Evolutionary conservation across 2,113 vertebrate genomes (phyloP), one percentile per base, ranked within the genome.

Genomic region (Prinia subflava): DNA sequence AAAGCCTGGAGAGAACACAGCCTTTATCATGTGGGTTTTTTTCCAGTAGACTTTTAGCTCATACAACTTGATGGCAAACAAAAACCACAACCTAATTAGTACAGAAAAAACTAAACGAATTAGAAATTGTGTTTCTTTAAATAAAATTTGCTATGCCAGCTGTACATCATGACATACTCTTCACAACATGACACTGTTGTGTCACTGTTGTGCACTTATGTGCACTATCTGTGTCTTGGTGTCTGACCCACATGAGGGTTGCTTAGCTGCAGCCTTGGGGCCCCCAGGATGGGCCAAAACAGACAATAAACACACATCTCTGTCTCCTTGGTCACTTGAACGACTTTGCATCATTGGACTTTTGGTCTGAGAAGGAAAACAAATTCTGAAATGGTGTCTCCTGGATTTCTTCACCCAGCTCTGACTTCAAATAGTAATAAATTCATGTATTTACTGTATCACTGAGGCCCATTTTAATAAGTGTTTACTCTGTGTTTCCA

Each of bases 341-440:
- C 11, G 31, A 94, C 53, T 97, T 95, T 87, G 52, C 85, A 74
- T 83, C 57, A 14, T 64, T 92, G 83, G 83, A 89, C 74, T 44
- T 83, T 92, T 52, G 69, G 55, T 93, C 87, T 95, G 83, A 94
- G 70, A 67, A 96, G 80, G 92, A 97, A 97, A 96, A 85, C 75
- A 92, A 91, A 69, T 82, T 70, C 84, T 95, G 57, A 92, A 97
- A 94, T 63, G 81, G 44, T 33, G 35, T 92, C 77, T 95, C 75
- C 79, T 97, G 92, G 68, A 96, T 93, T 97, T 97, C 82, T 95
- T 97, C 89, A 97, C 44, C 67, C 65, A 92, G 47, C 75, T 94
- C 81, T 94, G 52, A 94, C 86, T 96, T 86, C 70, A 95, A 96
- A 94, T 77, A 59, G 57, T 94, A 97, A 96, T 93, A 94, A 94